These are phyloP conservation scores for Amblyjoppa fuscipennis DNA, from an alignment of 2,888 invertebrate genomes.

Conservation along the genomic window DNA sequence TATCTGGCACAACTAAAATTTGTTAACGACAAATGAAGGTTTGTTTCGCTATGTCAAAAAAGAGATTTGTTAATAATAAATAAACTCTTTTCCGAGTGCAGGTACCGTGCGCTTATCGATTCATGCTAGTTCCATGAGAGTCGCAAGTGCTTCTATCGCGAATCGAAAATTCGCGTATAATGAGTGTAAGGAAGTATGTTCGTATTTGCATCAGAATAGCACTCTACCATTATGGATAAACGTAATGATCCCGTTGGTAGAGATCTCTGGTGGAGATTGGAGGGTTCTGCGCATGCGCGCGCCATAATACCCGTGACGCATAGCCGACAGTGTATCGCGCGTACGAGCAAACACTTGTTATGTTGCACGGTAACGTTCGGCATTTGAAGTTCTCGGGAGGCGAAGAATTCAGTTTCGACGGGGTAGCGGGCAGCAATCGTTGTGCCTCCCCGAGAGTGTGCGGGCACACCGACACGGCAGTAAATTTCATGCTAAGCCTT, in stretches of 20 bases:
- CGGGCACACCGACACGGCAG: slow-evolving; percentile 72
- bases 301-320: not conserved
- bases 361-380: slow-evolving; percentile 1
- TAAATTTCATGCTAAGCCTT: slow-evolving; percentile 80
- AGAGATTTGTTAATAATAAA: not conserved
- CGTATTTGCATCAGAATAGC: not conserved
- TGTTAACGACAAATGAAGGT: too few relatives aligned
- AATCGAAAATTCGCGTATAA: not conserved
- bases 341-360: slow-evolving; percentile 17
- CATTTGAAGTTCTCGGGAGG: slow-evolving; percentile 1
- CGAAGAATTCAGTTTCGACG: slow-evolving; percentile 19
- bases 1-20: too few relatives aligned
- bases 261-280: not conserved
- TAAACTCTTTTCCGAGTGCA: not conserved
- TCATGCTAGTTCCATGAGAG: not conserved
- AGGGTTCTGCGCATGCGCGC: not conserved
- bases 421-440: not conserved
- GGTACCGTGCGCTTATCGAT: not conserved
- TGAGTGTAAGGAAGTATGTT: not conserved
- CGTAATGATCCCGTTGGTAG: not conserved
- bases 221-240: not conserved
- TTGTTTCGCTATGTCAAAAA: too few relatives aligned
- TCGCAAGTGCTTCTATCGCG: not conserved
- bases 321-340: not conserved
- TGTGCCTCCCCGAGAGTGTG: slow-evolving; percentile 22